Percentiles rank a stretch among this genome's conserved stretches.
These are phyloP conservation scores for Leuctra nigra DNA, from an alignment of 2,888 invertebrate genomes.

Conservation along the genomic window DNA sequence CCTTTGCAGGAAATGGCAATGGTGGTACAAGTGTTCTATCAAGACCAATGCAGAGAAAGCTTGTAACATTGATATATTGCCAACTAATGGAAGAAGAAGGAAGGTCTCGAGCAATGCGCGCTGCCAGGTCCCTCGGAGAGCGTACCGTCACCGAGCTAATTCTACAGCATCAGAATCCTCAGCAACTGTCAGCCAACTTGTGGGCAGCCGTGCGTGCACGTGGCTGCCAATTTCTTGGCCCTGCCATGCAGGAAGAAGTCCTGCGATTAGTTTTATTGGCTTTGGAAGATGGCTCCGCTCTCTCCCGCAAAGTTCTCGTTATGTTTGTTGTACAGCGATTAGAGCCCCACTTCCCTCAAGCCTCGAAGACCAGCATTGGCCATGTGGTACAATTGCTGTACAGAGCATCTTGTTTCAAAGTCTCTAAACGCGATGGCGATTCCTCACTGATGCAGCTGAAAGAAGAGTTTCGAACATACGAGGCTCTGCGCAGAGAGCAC, in stretches of 20 bases:
- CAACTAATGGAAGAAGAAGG: conserved; percentile 88
- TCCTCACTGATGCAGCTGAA: conserved; percentile 97
- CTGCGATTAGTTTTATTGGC: conserved; percentile 88
- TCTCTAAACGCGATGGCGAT: conserved; percentile 92
- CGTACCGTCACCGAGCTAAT: conserved; percentile 91
- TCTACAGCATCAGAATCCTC: conserved; percentile 91
- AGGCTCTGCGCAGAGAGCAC: conserved; percentile 87
- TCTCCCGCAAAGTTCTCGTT: conserved; percentile 90
- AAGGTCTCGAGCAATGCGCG: conserved; percentile 67
- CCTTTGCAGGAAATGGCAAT: conserved; percentile 30
- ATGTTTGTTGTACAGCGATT: conserved; percentile 98
- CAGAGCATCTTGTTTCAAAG: conserved; percentile 96
- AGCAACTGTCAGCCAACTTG: conserved; percentile 85
- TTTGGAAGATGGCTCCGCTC: conserved; percentile 88
- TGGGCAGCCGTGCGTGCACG: conserved; percentile 96
- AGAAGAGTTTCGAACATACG: conserved; percentile 94
- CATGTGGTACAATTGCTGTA: conserved; percentile 98
- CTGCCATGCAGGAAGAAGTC: conserved; percentile 99
- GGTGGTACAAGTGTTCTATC: conserved; percentile 51
- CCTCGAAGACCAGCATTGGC: conserved; percentile 97
- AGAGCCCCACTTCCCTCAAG: conserved; percentile 91
- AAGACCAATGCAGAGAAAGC: conserved; percentile 91
- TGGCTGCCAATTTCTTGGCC: conserved; percentile 97
- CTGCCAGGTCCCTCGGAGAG: conserved; percentile 89
- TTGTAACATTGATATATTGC: conserved; percentile 88